A percentile compares a stretch with the other conserved stretches of the same genome.
Conservation (phyloP, 2,797 vertebrate species). For the Pitangus sulphuratus region DNA sequence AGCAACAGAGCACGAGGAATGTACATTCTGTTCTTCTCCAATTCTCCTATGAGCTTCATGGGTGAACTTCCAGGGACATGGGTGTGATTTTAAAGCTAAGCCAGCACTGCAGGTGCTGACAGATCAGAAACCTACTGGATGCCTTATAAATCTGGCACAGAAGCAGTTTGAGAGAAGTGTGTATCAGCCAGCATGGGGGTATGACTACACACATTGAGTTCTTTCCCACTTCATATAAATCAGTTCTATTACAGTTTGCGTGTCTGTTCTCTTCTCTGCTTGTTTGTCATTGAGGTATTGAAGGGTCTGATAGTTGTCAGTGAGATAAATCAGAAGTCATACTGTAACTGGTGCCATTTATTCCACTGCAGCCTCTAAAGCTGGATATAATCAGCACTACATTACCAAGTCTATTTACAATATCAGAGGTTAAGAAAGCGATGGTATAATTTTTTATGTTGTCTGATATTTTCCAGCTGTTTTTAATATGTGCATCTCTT, state of each 20-base stretch:
- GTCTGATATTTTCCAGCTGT: conserved; percentile 25
- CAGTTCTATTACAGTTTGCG: not conserved
- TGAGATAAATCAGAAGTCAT: conserved; percentile 1
- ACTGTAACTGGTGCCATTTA: not conserved
- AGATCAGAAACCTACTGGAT: not conserved
- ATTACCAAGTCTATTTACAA: not conserved
- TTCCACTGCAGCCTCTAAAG: not conserved
- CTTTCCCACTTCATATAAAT: not conserved
- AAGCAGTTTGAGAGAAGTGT: not conserved
- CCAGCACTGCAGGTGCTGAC: not conserved
- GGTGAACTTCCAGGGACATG: not conserved
- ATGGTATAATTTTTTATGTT: not conserved
- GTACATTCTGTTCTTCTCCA: not conserved
- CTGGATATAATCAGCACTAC: not conserved
- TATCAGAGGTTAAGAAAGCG: not conserved
- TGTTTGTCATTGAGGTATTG: not conserved
- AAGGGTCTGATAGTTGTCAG: not conserved
- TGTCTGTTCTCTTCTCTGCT: not conserved
- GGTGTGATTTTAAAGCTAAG: not conserved
- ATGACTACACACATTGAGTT: not conserved
- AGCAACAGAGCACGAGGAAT: fast-evolving
- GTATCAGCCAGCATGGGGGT: not conserved
- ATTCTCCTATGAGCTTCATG: not conserved
- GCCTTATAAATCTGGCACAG: conserved; percentile 3
- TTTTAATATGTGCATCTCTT: conserved; percentile 16